A percentile compares a stretch with the other conserved stretches of the same genome.
Evolutionary conservation across 2,113 vertebrate genomes (phyloP).

Genomic region (Epinephelus fuscoguttatus): DNA sequence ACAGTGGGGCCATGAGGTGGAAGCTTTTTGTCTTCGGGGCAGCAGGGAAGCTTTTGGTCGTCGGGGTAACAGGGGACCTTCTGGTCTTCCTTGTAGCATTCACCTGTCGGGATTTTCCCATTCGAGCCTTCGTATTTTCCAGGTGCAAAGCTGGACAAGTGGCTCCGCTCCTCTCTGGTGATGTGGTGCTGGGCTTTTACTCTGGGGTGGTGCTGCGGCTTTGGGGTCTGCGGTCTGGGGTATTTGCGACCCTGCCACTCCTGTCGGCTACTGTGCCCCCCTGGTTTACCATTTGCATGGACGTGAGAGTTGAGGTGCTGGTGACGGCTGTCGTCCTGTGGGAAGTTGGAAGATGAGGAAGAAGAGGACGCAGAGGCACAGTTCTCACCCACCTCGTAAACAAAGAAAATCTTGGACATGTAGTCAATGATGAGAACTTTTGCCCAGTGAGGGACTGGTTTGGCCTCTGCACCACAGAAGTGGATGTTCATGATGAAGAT

Average conservation of each 20-base stretch:
- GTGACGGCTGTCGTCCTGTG: slow-evolving; percentile 54
- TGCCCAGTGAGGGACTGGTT: slow-evolving; percentile 95
- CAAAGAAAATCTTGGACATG: slow-evolving; percentile 96
- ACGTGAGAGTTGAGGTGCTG: slow-evolving; percentile 42
- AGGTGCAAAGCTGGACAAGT: slow-evolving; percentile 48
- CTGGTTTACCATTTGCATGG: slow-evolving; percentile 69
- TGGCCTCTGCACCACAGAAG: slow-evolving; percentile 95
- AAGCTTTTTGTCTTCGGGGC: slow-evolving; percentile 68
- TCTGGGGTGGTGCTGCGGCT: slow-evolving; percentile 63
- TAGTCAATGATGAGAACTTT: slow-evolving; percentile 95
- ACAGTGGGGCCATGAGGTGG: slow-evolving; percentile 49
- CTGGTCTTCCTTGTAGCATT: slow-evolving; percentile 71
- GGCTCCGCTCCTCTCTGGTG: slow-evolving; percentile 62
- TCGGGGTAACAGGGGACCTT: slow-evolving; percentile 48
- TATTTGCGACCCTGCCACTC: slow-evolving; percentile 43
- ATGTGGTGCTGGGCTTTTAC: slow-evolving; percentile 74
- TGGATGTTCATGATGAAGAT: slow-evolving; percentile 99
- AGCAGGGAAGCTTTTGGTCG: slow-evolving; percentile 62
- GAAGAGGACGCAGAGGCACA: slow-evolving; percentile 80
- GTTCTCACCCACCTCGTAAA: slow-evolving; percentile 97
- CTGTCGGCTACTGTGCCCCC: slow-evolving; percentile 32
- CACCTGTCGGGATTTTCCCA: slow-evolving; percentile 69
- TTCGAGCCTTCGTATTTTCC: slow-evolving; percentile 72
- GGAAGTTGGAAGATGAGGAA: slow-evolving; percentile 37
- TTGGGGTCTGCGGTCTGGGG: slow-evolving; percentile 67